Base-by-base conservation (phyloP, 2,113 vertebrate genomes). In the Numida meleagris region DNA sequence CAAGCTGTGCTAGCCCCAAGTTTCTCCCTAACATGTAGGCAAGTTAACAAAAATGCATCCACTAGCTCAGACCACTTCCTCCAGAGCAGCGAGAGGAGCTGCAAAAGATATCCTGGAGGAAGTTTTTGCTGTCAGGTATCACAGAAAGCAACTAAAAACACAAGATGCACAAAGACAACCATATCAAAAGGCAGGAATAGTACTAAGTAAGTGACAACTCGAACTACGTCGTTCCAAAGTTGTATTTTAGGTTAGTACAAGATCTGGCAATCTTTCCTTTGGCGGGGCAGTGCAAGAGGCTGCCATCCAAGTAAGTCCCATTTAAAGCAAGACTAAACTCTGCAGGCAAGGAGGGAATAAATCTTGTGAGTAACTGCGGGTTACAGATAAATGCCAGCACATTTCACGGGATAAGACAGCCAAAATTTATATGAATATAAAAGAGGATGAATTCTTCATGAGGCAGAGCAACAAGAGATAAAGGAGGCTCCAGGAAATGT, bases 251-350 rank as follows among this genome's bases (percentile, higher is more conserved):
- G 12, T 13, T 34, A n/a, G 31, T n/a, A 24, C 19, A 63, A 70
- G 58, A 81, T 65, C 23, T 10, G 74, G 61, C 33, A 42, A 57
- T 72, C 36, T 33, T 1, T 51, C 10, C 68, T 88, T 33, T 66
- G 36, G 33, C 75, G 6, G 16, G 23, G 51, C 77, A 79, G 33
- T 11, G 20, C 33, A 29, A 82, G 53, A 87, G 62, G 78, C 67
- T 87, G 62, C 43, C 74, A 87, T 79, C 74, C 71, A 96, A 91
- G 1, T 70, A 72, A 85, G n/a, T 19, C 58, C 82, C 70, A 79
- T 50, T 94, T 92, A 82, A 95, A 96, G 81, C 46, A 79, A 87
- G 76, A 74, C 48, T 83, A 62, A 94, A 90, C 55, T 95, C 87
- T 77, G 59, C 89, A 87, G 34, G 55, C 71, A 92, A 91, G 29